Evolutionary conservation across 2,888 invertebrate genomes (phyloP), one percentile per base, ranked within the genome.

Genomic region (Rhaphigaster nebulosa): DNA sequence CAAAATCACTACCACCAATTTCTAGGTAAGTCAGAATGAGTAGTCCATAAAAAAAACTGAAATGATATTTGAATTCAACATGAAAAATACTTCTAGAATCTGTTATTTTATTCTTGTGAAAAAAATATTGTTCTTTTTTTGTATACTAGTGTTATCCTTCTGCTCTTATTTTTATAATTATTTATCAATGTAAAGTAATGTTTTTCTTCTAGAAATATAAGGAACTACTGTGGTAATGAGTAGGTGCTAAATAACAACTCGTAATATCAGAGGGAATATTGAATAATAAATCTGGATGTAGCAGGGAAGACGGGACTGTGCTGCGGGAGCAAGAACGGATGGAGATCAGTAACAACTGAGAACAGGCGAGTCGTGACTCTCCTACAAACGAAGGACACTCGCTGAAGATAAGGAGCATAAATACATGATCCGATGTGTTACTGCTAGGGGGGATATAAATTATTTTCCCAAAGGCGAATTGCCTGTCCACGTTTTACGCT

Each of bases 361-460:
- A 80, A 80, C 80, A 80, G 80, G 1, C 2, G 26, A 41, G 26
- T 80, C 80, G 80, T 80, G 80, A 80, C 80, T 80, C 38, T 23
- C 41, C 80, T 80, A 80, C 80, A 80, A 80, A 80, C 80, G 80
- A 80, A 80, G 80, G 80, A 80, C 80, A 80, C 38, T 38, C 34
- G 20, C 8, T 10, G 12, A 3, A 80, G 80, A 80, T 80, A 80
- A 80, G 41, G 8, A 13, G 80, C 80, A 80, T 80, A 80, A 80
- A 80, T 80, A 80, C 80, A 80, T 80, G 80, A 80, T 80, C 41
- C 80, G 80, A 80, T 80, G 80, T 80, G 80, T 80, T 80, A 80
- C 41, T 41, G 41, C 29, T 80, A 12, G 38, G 13, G 41, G 41
- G 80, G 80, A 26, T 12, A 80, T 80, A 80, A 80, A 80, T 80